phyloP scores from a whole-genome alignment of 1,140 invertebrate species.

The Ridgeia piscesae region DNA sequence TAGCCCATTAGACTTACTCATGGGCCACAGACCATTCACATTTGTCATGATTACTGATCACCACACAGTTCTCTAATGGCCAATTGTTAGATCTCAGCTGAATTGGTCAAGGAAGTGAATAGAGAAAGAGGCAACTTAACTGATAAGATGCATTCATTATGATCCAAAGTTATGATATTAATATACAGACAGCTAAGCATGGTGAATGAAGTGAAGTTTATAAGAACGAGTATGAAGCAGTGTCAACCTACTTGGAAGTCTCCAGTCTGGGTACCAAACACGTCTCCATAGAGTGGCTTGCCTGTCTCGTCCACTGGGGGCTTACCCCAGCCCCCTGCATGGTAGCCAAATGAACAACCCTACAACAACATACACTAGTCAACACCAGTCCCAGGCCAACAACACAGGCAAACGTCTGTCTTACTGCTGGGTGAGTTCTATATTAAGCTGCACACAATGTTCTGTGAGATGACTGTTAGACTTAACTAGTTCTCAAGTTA shows the following conservation, averaged over 20 bases:
- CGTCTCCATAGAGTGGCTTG: constrained; percentile 97
- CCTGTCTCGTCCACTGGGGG: constrained; percentile 99
- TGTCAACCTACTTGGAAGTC: constrained; percentile 46
- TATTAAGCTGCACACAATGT: neutral
- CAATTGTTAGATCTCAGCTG: too few relatives aligned
- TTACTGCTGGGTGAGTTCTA: neutral
- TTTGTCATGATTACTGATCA: too few relatives aligned
- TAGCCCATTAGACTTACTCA: too few relatives aligned
- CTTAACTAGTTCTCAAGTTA: too few relatives aligned
- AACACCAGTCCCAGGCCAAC: neutral
- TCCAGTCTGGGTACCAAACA: constrained; percentile 74
- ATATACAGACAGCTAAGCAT: neutral
- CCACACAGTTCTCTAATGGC: too few relatives aligned
- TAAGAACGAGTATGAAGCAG: neutral
- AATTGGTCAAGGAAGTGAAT: too few relatives aligned
- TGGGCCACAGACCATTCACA: too few relatives aligned
- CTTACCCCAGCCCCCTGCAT: constrained; percentile 98
- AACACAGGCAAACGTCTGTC: neutral
- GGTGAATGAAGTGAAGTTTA: neutral
- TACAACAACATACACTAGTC: constrained; percentile 63
- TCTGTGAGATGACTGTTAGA: too few relatives aligned
- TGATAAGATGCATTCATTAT: too few relatives aligned
- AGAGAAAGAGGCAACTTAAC: too few relatives aligned
- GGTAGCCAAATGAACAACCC: constrained; percentile 96
- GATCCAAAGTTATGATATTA: too few relatives aligned